Evolutionary conservation across 2,797 vertebrate species (phyloP).

Genomic region (Malacoraja senta): DNA sequence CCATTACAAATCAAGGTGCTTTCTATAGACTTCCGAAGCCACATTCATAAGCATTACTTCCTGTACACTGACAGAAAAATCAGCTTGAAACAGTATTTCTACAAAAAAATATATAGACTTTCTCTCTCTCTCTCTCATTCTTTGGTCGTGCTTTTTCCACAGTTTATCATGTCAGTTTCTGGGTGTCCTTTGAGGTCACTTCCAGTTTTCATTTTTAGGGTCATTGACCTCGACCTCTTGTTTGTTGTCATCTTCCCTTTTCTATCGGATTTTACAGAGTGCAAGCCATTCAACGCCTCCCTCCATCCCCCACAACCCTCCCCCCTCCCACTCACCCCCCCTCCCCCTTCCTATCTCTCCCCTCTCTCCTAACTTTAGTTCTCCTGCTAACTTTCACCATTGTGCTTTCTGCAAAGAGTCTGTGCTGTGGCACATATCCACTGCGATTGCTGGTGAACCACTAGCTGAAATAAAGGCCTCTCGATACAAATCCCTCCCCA

Average conservation of each 20-base stretch:
- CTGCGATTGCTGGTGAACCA: not conserved
- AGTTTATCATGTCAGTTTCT: not conserved
- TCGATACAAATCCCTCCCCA: not conserved
- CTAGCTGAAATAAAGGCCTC: not conserved
- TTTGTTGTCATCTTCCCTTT: not conserved
- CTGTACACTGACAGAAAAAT: not conserved
- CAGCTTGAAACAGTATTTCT: not conserved
- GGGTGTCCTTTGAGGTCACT: not conserved
- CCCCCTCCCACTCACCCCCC: not conserved
- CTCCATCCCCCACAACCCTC: no score
- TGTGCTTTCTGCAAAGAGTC: not conserved
- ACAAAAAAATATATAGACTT: not conserved
- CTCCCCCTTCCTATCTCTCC: not conserved
- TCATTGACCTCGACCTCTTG: not conserved
- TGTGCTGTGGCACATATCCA: not conserved
- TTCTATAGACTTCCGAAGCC: not conserved
- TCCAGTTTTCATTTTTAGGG: not conserved
- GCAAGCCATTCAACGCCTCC: not conserved
- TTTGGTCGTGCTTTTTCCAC: constrained; percentile 1
- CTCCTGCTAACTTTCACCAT: not conserved
- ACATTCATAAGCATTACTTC: not conserved
- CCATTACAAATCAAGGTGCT: not conserved
- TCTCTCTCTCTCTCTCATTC: constrained; percentile 14
- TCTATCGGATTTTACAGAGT: not conserved
- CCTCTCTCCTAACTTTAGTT: not conserved